Base-by-base conservation (phyloP, 2,888 invertebrate species). In the Philopedon plagiatum region DNA sequence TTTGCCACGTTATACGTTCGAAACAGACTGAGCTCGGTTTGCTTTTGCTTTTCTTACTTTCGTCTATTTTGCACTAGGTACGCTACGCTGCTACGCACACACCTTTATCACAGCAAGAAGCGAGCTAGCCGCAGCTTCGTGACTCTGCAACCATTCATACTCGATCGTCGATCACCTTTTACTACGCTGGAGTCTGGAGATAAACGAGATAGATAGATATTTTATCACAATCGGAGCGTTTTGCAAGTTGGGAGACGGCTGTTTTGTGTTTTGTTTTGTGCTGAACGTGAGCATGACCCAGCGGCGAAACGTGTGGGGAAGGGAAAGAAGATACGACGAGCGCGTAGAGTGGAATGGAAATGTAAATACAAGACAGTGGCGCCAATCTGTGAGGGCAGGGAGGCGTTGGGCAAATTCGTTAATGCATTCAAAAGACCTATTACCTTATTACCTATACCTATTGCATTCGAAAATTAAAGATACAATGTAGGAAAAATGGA, bases 131-230 rank as follows among this genome's bases (percentile, higher is more conserved):
- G 26, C 39, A 39, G 2, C 39, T 5, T 2, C 1, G 3, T 49
- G 26, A 26, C 7, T 62, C 29, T 23, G 62, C 62, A 62, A 62
- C 41, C 62, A 44, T 29, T 32, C 49, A 44, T 46, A 29, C 60
- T 18, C 49, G 13, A 18, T 1, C 13, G 23, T n/a, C 39, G 18
- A 18, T 1, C 13, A 41, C 39, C 39, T 39, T 41, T 58, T 13
- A 26, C 58, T n/a, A n/a, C n/a, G n/a, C n/a, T n/a, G n/a, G n/a
- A n/a, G n/a, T 39, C 23, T 11, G 23, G 39, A 51, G 26, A 51
- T 51, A 26, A 51, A 23, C 58, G 58, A 37, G 37, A 29, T n/a
- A n/a, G n/a, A n/a, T n/a, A n/a, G n/a, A n/a, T n/a, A n/a, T n/a
- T n/a, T n/a, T n/a, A n/a, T 61, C 61, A 46, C 1, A 21, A 46